Base-by-base conservation (phyloP, 2,888 invertebrate species). In the Netelia inedita region DNA sequence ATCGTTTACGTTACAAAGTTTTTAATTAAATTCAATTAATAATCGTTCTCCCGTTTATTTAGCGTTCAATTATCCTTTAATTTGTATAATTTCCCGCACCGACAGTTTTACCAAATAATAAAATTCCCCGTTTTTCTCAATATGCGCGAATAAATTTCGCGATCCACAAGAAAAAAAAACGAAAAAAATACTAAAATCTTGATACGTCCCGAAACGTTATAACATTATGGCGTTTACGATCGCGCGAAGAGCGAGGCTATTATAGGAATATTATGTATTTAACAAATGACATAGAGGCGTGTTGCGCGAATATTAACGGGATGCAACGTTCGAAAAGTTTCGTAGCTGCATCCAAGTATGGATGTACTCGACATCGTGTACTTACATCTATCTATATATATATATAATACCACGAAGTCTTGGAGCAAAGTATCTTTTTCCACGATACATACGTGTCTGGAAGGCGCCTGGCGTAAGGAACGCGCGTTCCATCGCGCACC, bases 221-320 rank as follows among this genome's bases (percentile, higher is more conserved):
- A 46, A 14, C 10, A 8, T 46, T 10, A 14, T 46, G 14, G 11
- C 46, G 59, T 61, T 71, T 80, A 59, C 71, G 66, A 66, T 14
- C 65, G 35, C 2, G 41, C 14, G 21, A 66, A 35, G 16, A 75
- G 14, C 19, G 35, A 66, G 55, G 65, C 23, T 55, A 75, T 66
- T 55, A 55, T 41, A 41, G 9, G 55, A 53, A 43, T 55, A 66
- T 55, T 53, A 66, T 55, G 75, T 21, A 66, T 75, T 66, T 43
- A 66, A 23, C 66, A 43, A 68, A 57, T 76, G 55, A 66, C 66
- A 57, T 43, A 46, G 55, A 65, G 55, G 41, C 65, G 35, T 35
- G 35, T 35, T 11, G 35, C 14, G 35, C 41, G 57, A 69, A 66
- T 80, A 80, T 84, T 84, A 81, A 81, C 72, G 76, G 72, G 69